Evolutionary conservation across 2,797 vertebrate species (phyloP), one percentile per base, ranked within the genome.

Genomic region (Pipistrellus pipistrellus): DNA sequence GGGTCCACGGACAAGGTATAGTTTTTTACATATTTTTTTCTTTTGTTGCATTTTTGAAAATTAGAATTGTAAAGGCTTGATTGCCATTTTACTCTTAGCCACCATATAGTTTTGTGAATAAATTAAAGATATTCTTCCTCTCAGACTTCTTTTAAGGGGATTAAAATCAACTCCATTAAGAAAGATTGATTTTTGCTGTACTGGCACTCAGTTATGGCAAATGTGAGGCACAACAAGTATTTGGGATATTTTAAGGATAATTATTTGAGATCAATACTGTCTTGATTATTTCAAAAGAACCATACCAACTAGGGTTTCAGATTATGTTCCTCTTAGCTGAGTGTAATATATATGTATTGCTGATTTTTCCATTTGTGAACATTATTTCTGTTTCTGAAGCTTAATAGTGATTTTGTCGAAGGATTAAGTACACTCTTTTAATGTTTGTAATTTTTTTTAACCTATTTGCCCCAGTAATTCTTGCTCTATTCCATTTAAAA

Each of bases 381-480:
- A 23, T 68, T 83, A 4, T 68, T 95, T 85, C 55, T 20, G 57
- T 41, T 76, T 81, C 27, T 72, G 30, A 91, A 85, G 15, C 62
- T 41, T 81, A 51, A 41, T 69, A 64, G 35, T 80, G 38, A 71
- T 85, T 94, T 90, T 87, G 13, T 83, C 23, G 27, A 48, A 53
- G 15, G 35, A 8, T 59, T 64, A 78, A 82, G 53, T 46, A 32
- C 8, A 80, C 13, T 44, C n/a, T 87, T 82, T 85, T 88, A 81
- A 88, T 38, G 76, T 90, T 88, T 83, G 21, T 78, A n/a, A 73
- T 41, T 73, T 91, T 91, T 91, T 62, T 64, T 59, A 6, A 62
- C 25, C 27, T 72, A 32, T 55, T 48, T 48, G 46, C 46, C 11
- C 46, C 46, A 80, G 7, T 90, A 23, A 41, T 82, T 88, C 69